phyloP scores from a whole-genome alignment of 1,140 invertebrate genomes.

The Drosophila pectinifera region DNA sequence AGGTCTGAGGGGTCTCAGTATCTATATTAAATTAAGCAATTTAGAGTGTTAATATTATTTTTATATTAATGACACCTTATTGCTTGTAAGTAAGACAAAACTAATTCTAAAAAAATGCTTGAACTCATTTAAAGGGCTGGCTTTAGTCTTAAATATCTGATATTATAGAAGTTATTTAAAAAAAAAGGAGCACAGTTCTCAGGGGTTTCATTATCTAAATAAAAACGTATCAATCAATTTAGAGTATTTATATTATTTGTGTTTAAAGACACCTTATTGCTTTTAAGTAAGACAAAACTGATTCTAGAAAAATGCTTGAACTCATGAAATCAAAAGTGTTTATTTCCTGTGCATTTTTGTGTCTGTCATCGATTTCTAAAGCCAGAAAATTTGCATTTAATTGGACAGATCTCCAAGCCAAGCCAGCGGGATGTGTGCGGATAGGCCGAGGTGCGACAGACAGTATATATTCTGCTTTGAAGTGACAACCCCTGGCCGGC shows the following conservation, averaged over 20 bases:
- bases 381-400: constrained; percentile 79
- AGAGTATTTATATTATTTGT: too few species aligned
- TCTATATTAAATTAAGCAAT: not conserved
- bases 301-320: too few species aligned
- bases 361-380: constrained; percentile 70
- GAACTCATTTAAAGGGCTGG: too few species aligned
- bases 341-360: constrained; percentile 20
- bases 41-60: too few species aligned
- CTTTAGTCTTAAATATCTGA: constrained; percentile 7
- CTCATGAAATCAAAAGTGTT: not conserved
- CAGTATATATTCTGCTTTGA: constrained; percentile 72
- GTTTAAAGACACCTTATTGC: not conserved
- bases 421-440: not conserved
- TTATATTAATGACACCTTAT: not conserved
- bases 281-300: not conserved
- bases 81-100: too few species aligned
- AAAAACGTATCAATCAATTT: too few species aligned
- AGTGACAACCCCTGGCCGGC: constrained; percentile 48
- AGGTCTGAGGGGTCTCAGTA: not conserved
- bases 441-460: constrained; percentile 44
- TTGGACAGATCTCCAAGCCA: constrained; percentile 48
- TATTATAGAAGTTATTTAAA: not conserved
- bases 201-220: not conserved
- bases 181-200: not conserved
- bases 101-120: too few species aligned